Percentiles rank a stretch among this genome's conserved stretches.
These are phyloP conservation scores for Polypterus bichir DNA, from an alignment of 2,113 vertebrate genomes.

Conservation along the genomic window DNA sequence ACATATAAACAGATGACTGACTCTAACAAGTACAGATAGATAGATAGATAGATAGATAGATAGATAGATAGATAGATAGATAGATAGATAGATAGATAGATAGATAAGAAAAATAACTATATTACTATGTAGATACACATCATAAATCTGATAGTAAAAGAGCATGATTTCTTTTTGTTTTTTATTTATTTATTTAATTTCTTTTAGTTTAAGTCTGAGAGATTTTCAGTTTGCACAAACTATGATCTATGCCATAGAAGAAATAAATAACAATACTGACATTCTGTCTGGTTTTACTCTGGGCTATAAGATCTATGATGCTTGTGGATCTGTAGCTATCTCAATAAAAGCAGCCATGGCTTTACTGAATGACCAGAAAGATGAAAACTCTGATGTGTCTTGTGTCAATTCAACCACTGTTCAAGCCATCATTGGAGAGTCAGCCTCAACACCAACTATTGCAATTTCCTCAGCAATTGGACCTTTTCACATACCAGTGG, in stretches of 20 bases:
- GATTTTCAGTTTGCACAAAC: constrained; percentile 21
- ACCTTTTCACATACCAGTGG: constrained; percentile 1
- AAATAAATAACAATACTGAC: constrained; percentile 44
- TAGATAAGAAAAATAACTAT: neutral
- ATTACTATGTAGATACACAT: neutral
- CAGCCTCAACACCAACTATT: neutral
- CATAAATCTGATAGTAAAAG: neutral
- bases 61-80: neutral
- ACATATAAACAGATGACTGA: neutral
- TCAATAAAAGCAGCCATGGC: neutral
- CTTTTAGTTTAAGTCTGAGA: neutral
- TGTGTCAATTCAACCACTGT: neutral
- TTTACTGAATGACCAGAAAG: neutral
- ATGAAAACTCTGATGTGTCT: neutral
- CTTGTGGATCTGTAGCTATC: neutral
- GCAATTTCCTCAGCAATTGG: neutral
- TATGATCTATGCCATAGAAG: constrained; percentile 53
- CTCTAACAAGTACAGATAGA: neutral
- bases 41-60: neutral
- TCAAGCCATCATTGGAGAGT: constrained; percentile 1
- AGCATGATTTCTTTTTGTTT: neutral
- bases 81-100: neutral
- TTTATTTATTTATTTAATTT: neutral
- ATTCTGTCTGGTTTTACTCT: constrained; percentile 46
- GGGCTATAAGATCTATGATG: constrained; percentile 46